Percentiles rank a stretch among this genome's conserved stretches.
These are phyloP conservation scores for Mactromeris polynyma DNA, from an alignment of 2,888 invertebrate genomes.

Conservation along the genomic window DNA sequence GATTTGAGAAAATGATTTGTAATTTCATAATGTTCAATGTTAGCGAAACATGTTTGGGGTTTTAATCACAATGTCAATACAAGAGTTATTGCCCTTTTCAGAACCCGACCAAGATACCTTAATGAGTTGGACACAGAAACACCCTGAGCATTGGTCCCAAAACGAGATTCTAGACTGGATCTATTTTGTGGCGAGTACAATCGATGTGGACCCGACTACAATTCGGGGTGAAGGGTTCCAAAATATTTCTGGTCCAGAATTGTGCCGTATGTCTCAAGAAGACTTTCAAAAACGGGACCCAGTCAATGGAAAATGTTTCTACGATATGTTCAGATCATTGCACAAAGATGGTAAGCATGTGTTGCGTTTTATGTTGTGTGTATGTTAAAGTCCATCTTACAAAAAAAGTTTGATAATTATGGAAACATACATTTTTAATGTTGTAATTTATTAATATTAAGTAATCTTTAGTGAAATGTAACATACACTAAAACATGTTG, in stretches of 20 bases:
- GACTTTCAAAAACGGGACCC: constrained; percentile 78
- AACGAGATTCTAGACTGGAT: constrained; percentile 82
- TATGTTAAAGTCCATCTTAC: too few species aligned
- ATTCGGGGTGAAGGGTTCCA: constrained; percentile 82
- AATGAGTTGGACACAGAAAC: constrained; percentile 80
- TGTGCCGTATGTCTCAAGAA: constrained; percentile 76
- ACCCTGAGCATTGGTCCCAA: constrained; percentile 80
- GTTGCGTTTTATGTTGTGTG: too few species aligned
- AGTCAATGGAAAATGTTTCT: constrained; percentile 76
- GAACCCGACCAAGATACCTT: constrained; percentile 66
- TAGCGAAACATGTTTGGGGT: neutral
- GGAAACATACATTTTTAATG: neutral
- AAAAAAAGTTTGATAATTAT: too few species aligned
- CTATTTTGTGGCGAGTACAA: constrained; percentile 77
- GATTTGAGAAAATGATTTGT: neutral
- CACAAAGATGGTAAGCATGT: constrained; percentile 64
- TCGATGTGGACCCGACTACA: constrained; percentile 76
- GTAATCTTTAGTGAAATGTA: too few species aligned
- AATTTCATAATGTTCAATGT: neutral
- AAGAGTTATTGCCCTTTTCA: neutral
- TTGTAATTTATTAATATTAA: too few species aligned
- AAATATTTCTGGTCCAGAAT: constrained; percentile 75
- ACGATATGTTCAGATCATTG: constrained; percentile 69
- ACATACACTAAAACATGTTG: too few species aligned
- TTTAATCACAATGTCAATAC: neutral